phyloP scores from a whole-genome alignment of 2,797 vertebrate species.

The Pseudochirops cupreus region DNA sequence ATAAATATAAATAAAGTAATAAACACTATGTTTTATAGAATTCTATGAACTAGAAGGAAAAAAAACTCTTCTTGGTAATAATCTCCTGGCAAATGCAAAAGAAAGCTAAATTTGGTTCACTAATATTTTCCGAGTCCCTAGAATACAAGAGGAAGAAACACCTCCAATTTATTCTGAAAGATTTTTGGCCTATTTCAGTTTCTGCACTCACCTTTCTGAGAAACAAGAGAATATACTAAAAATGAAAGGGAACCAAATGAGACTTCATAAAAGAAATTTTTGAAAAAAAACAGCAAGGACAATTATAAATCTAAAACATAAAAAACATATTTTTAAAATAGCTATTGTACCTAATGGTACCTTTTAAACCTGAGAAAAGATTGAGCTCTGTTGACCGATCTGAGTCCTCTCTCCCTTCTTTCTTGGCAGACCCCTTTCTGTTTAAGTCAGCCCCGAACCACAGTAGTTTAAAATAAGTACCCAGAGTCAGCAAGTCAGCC shows the following conservation, averaged over 20 bases:
- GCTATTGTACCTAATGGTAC: not conserved
- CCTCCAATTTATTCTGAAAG: conserved; percentile 67
- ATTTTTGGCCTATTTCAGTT: conserved; percentile 60
- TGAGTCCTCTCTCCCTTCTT: not conserved
- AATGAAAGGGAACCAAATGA: conserved; percentile 28
- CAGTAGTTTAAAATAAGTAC: conserved; percentile 39
- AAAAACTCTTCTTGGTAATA: conserved; percentile 68
- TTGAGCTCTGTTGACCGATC: not conserved
- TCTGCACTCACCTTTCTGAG: conserved; percentile 64
- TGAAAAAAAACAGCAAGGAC: not conserved
- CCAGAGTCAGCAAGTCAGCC: not conserved
- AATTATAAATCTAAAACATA: not conserved
- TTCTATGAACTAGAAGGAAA: conserved; percentile 58
- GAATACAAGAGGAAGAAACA: conserved; percentile 58
- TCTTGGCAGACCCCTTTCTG: not conserved
- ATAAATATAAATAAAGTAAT: conserved; percentile 88
- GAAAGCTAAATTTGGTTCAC: conserved; percentile 74
- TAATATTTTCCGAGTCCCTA: conserved; percentile 74
- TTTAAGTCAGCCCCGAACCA: not conserved
- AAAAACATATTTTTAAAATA: not conserved
- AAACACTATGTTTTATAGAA: conserved; percentile 87
- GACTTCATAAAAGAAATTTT: conserved; percentile 44
- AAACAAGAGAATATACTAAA: conserved; percentile 18
- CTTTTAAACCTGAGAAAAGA: not conserved
- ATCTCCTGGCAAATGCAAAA: conserved; percentile 77